These are phyloP conservation scores for Heloderma charlesbogerti DNA, from an alignment of 2,113 vertebrate genomes.

Conservation along the genomic window DNA sequence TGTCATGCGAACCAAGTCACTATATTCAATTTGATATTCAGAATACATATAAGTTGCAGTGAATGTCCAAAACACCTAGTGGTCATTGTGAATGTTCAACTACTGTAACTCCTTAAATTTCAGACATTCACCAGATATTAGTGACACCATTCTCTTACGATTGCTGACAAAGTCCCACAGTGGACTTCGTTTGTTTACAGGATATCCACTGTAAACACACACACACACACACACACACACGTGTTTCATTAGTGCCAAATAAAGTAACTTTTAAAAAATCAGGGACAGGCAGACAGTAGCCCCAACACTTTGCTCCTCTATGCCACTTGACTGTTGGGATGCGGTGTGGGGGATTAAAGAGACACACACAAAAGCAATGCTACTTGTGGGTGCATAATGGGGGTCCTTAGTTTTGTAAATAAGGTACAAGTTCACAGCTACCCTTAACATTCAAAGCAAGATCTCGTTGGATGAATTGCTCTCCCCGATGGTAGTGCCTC, in stretches of 20 bases:
- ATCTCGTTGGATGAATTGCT: not conserved
- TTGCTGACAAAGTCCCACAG: not conserved
- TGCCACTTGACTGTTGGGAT: not conserved
- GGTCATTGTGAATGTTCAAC: not conserved
- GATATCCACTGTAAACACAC: not conserved
- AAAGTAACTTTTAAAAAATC: not conserved
- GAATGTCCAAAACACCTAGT: not conserved
- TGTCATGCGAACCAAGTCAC: too few relatives aligned
- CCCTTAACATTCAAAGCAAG: not conserved
- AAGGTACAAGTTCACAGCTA: not conserved
- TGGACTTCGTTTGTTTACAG: too few relatives aligned
- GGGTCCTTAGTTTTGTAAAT: not conserved
- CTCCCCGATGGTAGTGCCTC: not conserved
- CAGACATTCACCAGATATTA: not conserved
- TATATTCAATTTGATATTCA: not conserved
- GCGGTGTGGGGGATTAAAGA: not conserved
- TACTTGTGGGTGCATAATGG: not conserved
- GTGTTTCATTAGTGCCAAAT: not conserved
- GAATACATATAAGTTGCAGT: not conserved
- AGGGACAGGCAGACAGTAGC: not conserved
- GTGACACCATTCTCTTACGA: not conserved
- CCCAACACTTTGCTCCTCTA: not conserved
- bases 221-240: not conserved
- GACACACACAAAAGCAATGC: not conserved
- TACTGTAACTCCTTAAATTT: not conserved